Conservation (phyloP, 2,888 invertebrate genomes). For the Corbicula japonica region DNA sequence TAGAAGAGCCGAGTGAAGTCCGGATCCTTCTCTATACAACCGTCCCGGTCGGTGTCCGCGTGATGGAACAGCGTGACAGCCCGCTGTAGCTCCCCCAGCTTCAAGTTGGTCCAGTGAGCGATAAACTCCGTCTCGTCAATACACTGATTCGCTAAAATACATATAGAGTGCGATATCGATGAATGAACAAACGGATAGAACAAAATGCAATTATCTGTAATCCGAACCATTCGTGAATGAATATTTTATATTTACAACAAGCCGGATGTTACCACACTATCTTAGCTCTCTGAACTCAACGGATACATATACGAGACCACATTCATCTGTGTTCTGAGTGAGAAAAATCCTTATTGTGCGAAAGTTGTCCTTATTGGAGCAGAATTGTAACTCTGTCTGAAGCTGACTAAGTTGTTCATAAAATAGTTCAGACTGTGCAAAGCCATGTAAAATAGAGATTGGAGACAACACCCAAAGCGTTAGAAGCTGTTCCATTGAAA, state of each 20-base stretch:
- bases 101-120: constrained; percentile 64
- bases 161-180: not conserved
- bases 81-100: constrained; percentile 64
- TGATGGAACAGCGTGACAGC: constrained; percentile 70
- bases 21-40: constrained; percentile 64
- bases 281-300: too few species aligned
- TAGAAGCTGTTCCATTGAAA: not conserved
- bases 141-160: constrained; percentile 57
- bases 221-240: not conserved
- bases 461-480: not conserved
- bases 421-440: too few species aligned
- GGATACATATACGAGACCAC: too few species aligned
- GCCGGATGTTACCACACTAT: not conserved
- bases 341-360: too few species aligned
- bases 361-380: too few species aligned
- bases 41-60: constrained; percentile 72
- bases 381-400: too few species aligned
- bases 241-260: not conserved
- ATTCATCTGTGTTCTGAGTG: too few species aligned
- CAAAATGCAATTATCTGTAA: not conserved
- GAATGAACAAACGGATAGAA: not conserved
- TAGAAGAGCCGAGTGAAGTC: constrained; percentile 72
- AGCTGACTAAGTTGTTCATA: too few species aligned
- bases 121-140: constrained; percentile 68
- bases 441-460: not conserved